A percentile compares a stretch with the other conserved stretches of the same genome.
Evolutionary conservation across 1,140 invertebrate genomes (phyloP).

Genomic region (Trinorchestia longiramus): DNA sequence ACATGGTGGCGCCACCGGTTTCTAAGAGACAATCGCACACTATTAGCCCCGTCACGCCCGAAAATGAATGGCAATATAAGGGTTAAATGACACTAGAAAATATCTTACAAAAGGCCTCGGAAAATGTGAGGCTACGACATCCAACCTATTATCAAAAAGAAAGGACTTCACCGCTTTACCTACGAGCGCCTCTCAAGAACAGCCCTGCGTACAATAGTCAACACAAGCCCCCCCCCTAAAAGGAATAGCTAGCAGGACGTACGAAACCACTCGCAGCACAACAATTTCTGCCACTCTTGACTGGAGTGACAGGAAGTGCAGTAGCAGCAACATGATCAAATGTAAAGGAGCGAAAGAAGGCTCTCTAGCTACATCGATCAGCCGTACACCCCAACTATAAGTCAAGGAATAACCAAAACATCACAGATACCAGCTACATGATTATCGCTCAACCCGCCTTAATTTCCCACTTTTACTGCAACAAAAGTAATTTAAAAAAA

Average conservation of each 20-base stretch:
- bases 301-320: too few relatives aligned
- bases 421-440: not conserved
- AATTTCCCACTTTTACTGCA: not conserved
- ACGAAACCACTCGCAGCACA: not conserved
- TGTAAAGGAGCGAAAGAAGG: not conserved
- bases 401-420: not conserved
- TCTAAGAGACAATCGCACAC: not conserved
- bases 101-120: constrained; percentile 42
- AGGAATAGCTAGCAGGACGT: not conserved
- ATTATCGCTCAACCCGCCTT: not conserved
- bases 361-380: not conserved
- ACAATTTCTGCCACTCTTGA: too few relatives aligned
- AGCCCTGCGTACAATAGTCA: not conserved
- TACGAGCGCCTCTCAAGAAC: not conserved
- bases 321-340: not conserved
- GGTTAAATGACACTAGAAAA: constrained; percentile 22
- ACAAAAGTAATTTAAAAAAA: constrained; percentile 15
- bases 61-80: constrained; percentile 14
- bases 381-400: not conserved
- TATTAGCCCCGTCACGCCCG: not conserved
- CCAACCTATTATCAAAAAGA: not conserved
- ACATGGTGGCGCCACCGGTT: not conserved
- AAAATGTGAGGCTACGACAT: constrained; percentile 52
- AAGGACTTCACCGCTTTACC: not conserved
- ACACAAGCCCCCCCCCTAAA: not conserved